Conservation (phyloP, 2,888 invertebrate genomes). For the Kryphioiulus occultus region DNA sequence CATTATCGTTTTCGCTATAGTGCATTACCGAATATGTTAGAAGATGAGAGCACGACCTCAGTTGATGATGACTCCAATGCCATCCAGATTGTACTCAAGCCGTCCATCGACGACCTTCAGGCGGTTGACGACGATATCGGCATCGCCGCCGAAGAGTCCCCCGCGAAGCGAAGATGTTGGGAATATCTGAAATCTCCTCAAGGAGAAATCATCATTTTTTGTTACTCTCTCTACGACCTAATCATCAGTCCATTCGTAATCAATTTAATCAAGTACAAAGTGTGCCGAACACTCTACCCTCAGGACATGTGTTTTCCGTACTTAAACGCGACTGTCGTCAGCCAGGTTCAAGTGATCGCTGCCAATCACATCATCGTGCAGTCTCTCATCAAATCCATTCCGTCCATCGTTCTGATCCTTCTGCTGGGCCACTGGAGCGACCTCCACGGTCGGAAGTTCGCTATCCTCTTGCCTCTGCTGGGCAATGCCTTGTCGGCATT, state of each 20-base stretch:
- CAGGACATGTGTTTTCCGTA: background rate
- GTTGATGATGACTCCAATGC: background rate
- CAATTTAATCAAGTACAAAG: slow-evolving; percentile 3
- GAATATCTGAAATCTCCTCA: background rate
- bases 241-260: background rate
- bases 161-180: background rate
- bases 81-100: background rate
- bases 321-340: background rate
- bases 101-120: background rate
- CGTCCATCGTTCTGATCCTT: slow-evolving; percentile 5
- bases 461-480: background rate
- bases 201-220: background rate
- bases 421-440: slow-evolving; percentile 48
- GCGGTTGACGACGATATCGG: background rate
- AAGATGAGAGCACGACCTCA: background rate
- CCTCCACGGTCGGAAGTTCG: slow-evolving; percentile 46
- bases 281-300: background rate
- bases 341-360: background rate
- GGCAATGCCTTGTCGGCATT: background rate
- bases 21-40: background rate
- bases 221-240: background rate
- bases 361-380: slow-evolving; percentile 16
- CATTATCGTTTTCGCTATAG: background rate
- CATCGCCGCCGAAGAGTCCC: background rate
- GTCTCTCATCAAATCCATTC: background rate